A percentile compares a stretch with the other conserved stretches of the same genome.
phyloP scores from a whole-genome alignment of 2,113 vertebrate species.

The Eulemur rufifrons region DNA sequence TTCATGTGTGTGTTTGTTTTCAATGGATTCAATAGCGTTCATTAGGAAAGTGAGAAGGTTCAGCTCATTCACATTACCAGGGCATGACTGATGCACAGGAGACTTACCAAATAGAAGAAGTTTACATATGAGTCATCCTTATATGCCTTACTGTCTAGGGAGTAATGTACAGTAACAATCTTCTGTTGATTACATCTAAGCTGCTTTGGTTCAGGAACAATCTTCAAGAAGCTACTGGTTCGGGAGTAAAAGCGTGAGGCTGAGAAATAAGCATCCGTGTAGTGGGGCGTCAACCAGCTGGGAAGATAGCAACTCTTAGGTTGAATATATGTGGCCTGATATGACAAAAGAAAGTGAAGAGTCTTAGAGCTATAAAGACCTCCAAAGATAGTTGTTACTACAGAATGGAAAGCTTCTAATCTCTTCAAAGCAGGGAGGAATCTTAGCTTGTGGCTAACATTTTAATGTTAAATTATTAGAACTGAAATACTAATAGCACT shows the following conservation, averaged over 20 bases:
- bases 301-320: slow-evolving; percentile 72
- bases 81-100: background rate
- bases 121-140: background rate
- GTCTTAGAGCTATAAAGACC: background rate
- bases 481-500: background rate
- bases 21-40: background rate
- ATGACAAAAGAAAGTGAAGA: background rate
- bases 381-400: background rate
- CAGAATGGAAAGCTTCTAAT: background rate
- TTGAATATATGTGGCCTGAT: slow-evolving; percentile 71
- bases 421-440: background rate
- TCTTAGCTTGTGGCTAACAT: background rate
- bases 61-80: background rate
- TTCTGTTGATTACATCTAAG: slow-evolving; percentile 78
- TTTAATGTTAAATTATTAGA: background rate
- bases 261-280: slow-evolving; percentile 27
- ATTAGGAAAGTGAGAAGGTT: background rate
- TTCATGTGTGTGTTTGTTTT: background rate
- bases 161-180: slow-evolving; percentile 61
- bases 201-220: slow-evolving; percentile 62
- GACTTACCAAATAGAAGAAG: slow-evolving; percentile 84
- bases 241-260: slow-evolving; percentile 82
- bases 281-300: slow-evolving; percentile 53
- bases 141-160: slow-evolving; percentile 74
- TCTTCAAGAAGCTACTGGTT: slow-evolving; percentile 82